Conservation (phyloP, 2,113 vertebrate species). For the Phycodurus eques region DNA sequence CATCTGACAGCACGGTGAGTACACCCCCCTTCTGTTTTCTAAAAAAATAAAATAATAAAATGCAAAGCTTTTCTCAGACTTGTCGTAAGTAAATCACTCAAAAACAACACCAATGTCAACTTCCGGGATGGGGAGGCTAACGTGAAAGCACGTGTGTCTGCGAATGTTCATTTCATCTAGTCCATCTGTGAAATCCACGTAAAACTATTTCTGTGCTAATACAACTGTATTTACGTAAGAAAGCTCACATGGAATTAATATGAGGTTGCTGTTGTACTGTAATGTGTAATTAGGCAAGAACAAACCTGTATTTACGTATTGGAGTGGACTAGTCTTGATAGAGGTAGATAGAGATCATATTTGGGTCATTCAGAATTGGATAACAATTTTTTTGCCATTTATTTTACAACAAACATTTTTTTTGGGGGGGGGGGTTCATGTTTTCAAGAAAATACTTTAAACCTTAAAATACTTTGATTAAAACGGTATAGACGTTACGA, state of each 20-base stretch:
- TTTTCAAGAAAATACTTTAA: not conserved
- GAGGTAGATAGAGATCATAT: too few relatives aligned
- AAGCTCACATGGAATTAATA: not conserved
- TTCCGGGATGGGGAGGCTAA: not conserved
- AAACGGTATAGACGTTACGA: not conserved
- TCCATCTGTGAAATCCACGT: not conserved
- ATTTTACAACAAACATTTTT: not conserved
- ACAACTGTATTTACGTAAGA: not conserved
- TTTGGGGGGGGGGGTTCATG: not conserved
- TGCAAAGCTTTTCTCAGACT: not conserved
- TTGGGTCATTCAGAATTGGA: not conserved
- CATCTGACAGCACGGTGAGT: slow-evolving; percentile 43
- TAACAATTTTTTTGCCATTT: not conserved
- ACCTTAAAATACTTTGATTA: not conserved
- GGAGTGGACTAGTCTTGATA: too few relatives aligned
- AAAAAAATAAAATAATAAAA: too few relatives aligned
- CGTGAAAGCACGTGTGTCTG: not conserved
- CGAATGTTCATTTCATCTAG: not conserved
- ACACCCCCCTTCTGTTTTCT: not conserved
- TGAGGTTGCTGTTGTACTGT: not conserved
- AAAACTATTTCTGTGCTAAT: not conserved
- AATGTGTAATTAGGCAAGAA: not conserved
- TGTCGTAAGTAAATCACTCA: not conserved
- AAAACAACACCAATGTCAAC: not conserved
- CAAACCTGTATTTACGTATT: too few relatives aligned